Base-by-base conservation (phyloP, 2,113 vertebrate genomes). In the Fulmarus glacialis region DNA sequence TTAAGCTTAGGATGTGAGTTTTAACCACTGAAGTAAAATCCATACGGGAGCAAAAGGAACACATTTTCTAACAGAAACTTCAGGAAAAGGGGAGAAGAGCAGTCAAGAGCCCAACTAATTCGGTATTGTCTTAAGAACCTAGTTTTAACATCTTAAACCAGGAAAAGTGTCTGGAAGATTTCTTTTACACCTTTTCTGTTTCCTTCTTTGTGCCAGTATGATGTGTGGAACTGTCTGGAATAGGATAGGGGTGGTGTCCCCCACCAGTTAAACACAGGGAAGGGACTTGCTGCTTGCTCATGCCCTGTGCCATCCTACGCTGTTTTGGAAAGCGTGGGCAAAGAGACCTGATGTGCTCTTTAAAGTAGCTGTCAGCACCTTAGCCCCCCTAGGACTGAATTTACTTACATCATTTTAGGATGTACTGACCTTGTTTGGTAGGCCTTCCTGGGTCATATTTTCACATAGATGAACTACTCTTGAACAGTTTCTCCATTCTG, bases 11-110 rank as follows among this genome's bases (percentile, higher is more conserved):
- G 64, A 87, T 78, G 32, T 1, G 7, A 92, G 15, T 70, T 94
- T 93, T 87, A 89, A 82, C 45, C 90, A 73, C 20, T 77, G 62
- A 95, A 96, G 53, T 6, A 94, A 89, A 92, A 92, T 64, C 56
- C 45, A 5, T 58, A 66, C 1, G 5, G n/a, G n/a, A 91, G 53
- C 32, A 82, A 79, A 56, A 45, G 32, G 24, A 92, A 56, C 12
- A 64, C 1, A 36, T 63, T 95, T 95, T 56, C 56, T 85, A 84
- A 71, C 5, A 93, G 66, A 92, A 95, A 89, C 19, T 72, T 85
- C 34, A 85, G 62, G 52, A 59, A 80, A 90, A 77, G 5, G 19
- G 34, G 24, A 55, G 89, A 75, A 85, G 38, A 82, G 34, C 24
- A 89, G 52, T 91, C 8, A 36, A 32, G 24, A 66, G 14, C 38